Evolutionary conservation across 2,888 invertebrate genomes (phyloP).

Genomic region (Pyralis farinalis): DNA sequence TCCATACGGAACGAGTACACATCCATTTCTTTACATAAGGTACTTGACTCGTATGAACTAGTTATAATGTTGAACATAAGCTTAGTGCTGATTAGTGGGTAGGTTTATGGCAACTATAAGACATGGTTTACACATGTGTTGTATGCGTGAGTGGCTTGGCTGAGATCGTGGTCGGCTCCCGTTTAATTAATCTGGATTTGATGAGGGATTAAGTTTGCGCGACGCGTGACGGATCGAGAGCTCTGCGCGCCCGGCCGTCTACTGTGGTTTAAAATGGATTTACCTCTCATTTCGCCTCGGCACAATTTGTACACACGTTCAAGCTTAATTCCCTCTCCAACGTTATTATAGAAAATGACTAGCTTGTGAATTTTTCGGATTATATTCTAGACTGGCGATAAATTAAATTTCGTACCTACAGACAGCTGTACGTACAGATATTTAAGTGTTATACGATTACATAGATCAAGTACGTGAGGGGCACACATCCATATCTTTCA

Average conservation of each 20-base stretch:
- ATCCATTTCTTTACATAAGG: too few relatives aligned
- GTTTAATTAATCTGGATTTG: conserved; percentile 79
- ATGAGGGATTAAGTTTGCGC: conserved; percentile 74
- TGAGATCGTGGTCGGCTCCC: conserved; percentile 57
- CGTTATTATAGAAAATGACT: conserved; percentile 26
- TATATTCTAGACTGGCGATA: neutral
- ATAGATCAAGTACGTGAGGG: too few relatives aligned
- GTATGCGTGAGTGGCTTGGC: conserved; percentile 50
- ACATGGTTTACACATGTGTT: conserved; percentile 14
- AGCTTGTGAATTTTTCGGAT: conserved; percentile 4
- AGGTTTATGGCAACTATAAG: conserved; percentile 12
- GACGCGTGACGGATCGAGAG: conserved; percentile 75
- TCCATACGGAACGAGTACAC: too few relatives aligned
- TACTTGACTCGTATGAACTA: too few relatives aligned
- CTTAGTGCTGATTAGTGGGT: conserved; percentile 1
- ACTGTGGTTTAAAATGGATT: conserved; percentile 71
- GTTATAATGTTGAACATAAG: neutral
- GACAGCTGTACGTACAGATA: too few relatives aligned
- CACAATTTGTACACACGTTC: conserved; percentile 65
- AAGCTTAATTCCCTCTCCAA: conserved; percentile 39
- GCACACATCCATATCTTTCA: too few relatives aligned
- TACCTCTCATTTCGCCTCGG: conserved; percentile 60
- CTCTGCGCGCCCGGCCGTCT: conserved; percentile 53
- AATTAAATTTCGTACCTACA: too few relatives aligned
- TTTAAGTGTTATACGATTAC: too few relatives aligned